Evolutionary conservation across 1,140 invertebrate species (phyloP).

Genomic region (Aphelinus certus): DNA sequence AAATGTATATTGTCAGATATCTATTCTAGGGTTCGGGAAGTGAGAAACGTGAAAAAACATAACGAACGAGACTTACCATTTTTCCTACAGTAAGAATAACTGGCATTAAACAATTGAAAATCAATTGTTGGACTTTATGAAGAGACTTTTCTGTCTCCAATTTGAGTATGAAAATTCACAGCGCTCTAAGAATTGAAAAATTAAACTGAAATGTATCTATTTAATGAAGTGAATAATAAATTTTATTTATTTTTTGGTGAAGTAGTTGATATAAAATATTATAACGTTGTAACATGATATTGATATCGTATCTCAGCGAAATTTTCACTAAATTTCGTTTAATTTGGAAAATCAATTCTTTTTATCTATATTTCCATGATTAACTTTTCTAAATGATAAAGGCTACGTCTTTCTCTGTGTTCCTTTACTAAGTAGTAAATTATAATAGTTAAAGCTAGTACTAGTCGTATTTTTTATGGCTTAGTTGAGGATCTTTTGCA

Average conservation of each 20-base stretch:
- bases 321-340: slow-evolving; percentile 29
- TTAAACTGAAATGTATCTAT: slow-evolving; percentile 18
- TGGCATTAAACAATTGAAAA: slow-evolving; percentile 35
- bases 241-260: slow-evolving; percentile 18
- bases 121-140: slow-evolving; percentile 30
- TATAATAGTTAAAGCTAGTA: slow-evolving; percentile 27
- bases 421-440: slow-evolving; percentile 29
- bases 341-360: slow-evolving; percentile 36
- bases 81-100: slow-evolving; percentile 42
- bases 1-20: slow-evolving; percentile 45
- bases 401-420: slow-evolving; percentile 12
- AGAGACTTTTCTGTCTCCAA: slow-evolving; percentile 30
- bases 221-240: slow-evolving; percentile 17
- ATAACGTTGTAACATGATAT: neutral
- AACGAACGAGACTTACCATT: slow-evolving; percentile 40
- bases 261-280: slow-evolving; percentile 16
- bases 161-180: slow-evolving; percentile 36
- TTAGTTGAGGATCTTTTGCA: slow-evolving; percentile 32
- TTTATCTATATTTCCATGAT: neutral
- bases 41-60: slow-evolving; percentile 40
- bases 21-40: slow-evolving; percentile 45
- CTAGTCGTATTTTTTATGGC: slow-evolving; percentile 29
- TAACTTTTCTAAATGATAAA: neutral
- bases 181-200: slow-evolving; percentile 24
- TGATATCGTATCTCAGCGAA: neutral